Base-by-base conservation (phyloP, 2,888 invertebrate genomes). In the Andrena chrysosceles region DNA sequence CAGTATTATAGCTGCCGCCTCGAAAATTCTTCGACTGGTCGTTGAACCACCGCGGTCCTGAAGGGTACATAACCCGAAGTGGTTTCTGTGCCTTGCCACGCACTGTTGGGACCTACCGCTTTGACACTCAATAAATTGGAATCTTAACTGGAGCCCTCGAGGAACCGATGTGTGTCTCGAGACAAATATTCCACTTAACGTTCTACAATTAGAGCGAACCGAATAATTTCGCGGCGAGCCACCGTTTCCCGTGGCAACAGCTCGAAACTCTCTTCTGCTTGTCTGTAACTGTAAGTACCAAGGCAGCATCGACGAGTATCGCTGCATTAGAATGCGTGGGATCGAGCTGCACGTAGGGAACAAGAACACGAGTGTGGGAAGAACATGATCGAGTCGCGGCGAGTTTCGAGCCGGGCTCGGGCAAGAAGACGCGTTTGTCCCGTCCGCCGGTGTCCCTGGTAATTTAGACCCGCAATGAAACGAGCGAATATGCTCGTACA, bases 381-480 rank as follows among this genome's bases (percentile, higher is more conserved):
- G 81, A 59, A 66, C 48, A 74, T 10, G 63, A 49, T 33, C 16
- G 35, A 29, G 66, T 7, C 33, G 23, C 20, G 48, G 59, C 33
- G 52, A 29, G 67, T 20, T 42, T 42, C 31, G 49, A 60, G 59
- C 60, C 68, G 33, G 23, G 63, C 52, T 35, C 54, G 16, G 3
- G 73, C 73, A 48, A 70, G 68, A 69, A 74, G 60, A 69, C 78
- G 66, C 73, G 69, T 63, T 26, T 63, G 23, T 62, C 23, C 78
- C 48, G 52, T 31, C 31, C 64, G 16, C 13, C 48, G 20, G 62
- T 68, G 77, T 77, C 70, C 49, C 54, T 8, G 48, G 77, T 60
- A 75, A 81, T 84, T 77, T 84, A 77, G 66, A 71, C 31, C 35
- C 26, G 64, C 67, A 67, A 69, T 62, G 84, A 76, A 84, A 79